These are phyloP conservation scores for Hirudo medicinalis DNA, from an alignment of 1,140 invertebrate genomes.

Conservation along the genomic window DNA sequence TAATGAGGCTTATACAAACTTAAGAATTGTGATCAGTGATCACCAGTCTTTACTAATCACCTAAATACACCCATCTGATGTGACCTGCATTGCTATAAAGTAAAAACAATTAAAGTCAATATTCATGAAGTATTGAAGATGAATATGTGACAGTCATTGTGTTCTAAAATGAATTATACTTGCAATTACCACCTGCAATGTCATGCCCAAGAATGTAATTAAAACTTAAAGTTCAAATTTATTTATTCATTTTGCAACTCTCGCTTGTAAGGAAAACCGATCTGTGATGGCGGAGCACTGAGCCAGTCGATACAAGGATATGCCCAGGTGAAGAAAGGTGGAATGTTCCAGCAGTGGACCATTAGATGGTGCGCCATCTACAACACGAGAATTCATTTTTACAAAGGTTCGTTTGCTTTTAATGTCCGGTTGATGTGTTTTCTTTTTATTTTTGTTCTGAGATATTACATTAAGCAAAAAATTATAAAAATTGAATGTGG, in stretches of 20 bases:
- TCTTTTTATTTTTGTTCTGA: constrained; percentile 20
- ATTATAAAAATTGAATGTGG: no score
- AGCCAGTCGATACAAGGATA: constrained; percentile 34
- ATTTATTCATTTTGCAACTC: neutral
- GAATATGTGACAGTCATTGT: no score
- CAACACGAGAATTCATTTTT: constrained; percentile 36
- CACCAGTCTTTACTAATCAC: no score
- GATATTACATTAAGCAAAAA: no score
- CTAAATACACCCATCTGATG: no score
- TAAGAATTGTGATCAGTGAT: no score
- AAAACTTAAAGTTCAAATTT: neutral
- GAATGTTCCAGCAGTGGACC: constrained; percentile 37
- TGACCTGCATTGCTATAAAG: no score
- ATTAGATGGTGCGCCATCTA: constrained; percentile 35
- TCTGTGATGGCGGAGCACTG: constrained; percentile 36
- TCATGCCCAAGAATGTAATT: constrained; percentile 14
- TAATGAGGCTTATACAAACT: no score
- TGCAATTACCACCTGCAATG: neutral
- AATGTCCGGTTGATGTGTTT: constrained; percentile 3
- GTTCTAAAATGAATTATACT: no score
- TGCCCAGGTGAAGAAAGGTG: constrained; percentile 35
- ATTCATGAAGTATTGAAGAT: no score
- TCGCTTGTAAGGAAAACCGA: constrained; percentile 35
- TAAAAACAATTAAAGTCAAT: no score
- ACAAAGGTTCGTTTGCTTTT: constrained; percentile 32